Percentiles rank a stretch among this genome's conserved stretches.
phyloP scores from a whole-genome alignment of 2,113 vertebrate genomes.

The Apodemus speciosus region DNA sequence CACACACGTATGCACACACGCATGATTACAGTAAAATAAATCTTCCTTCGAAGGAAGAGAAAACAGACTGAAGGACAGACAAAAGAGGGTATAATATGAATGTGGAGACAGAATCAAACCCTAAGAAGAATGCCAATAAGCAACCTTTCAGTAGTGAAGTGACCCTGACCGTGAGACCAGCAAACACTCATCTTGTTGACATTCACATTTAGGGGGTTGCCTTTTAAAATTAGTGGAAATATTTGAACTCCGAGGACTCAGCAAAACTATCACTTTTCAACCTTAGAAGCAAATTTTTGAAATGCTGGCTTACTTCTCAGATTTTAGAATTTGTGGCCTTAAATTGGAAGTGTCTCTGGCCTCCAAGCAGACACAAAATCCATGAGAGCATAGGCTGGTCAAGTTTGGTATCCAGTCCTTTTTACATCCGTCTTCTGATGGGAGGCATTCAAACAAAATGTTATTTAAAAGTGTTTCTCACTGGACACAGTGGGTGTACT shows the following conservation, averaged over 20 bases:
- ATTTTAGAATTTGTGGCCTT: slow-evolving; percentile 11
- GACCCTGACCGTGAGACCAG: neutral
- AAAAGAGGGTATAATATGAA: neutral
- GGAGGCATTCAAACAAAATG: neutral
- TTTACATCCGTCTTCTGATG: neutral
- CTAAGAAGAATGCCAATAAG: neutral
- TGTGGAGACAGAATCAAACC: neutral
- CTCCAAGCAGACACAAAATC: neutral
- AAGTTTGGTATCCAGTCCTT: neutral
- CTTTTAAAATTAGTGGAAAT: slow-evolving; percentile 6
- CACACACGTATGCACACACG: too few species aligned
- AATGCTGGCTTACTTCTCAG: slow-evolving; percentile 8
- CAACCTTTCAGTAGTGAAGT: neutral
- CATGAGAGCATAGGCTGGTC: rapidly evolving
- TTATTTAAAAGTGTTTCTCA: neutral
- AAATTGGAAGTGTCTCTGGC: neutral
- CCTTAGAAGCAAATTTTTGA: neutral
- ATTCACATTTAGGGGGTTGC: neutral
- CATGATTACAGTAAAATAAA: too few species aligned
- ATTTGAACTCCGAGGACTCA: neutral
- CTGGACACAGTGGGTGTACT: neutral
- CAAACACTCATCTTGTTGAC: neutral
- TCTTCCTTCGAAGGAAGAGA: neutral
- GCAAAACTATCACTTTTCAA: neutral
- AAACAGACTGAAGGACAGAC: neutral